Evolutionary conservation across 2,797 vertebrate species (phyloP).

Genomic region (Platyrinchus mystaceus): DNA sequence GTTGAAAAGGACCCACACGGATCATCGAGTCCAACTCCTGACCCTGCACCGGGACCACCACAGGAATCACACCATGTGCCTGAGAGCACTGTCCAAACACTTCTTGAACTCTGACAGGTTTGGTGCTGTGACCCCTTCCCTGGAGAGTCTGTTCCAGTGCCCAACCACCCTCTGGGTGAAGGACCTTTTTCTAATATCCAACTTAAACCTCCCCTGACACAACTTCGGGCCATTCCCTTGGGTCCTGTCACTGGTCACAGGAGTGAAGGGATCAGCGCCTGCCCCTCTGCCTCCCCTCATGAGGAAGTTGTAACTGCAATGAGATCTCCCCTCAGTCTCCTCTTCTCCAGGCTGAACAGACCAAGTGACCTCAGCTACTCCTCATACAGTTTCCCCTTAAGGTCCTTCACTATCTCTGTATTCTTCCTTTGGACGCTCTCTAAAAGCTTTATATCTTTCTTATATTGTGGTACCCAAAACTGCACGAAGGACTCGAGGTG

Average conservation of each 20-base stretch:
- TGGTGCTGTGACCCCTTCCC: background rate
- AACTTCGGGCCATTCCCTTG: accelerated
- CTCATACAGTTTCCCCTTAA: accelerated
- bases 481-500: accelerated
- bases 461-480: background rate
- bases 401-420: accelerated
- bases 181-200: accelerated
- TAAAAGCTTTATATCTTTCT: background rate
- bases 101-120: background rate
- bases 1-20: background rate
- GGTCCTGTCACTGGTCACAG: background rate
- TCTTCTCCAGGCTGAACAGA: background rate
- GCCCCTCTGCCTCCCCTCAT: accelerated
- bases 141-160: background rate
- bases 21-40: background rate
- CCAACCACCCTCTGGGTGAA: accelerated
- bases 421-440: background rate
- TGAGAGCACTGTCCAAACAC: accelerated
- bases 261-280: background rate
- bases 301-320: accelerated
- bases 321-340: background rate
- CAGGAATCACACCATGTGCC: background rate
- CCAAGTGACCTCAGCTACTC: background rate
- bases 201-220: background rate
- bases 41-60: accelerated